These are phyloP conservation scores for Halcyon senegalensis DNA, from an alignment of 2,113 vertebrate genomes.

Conservation along the genomic window DNA sequence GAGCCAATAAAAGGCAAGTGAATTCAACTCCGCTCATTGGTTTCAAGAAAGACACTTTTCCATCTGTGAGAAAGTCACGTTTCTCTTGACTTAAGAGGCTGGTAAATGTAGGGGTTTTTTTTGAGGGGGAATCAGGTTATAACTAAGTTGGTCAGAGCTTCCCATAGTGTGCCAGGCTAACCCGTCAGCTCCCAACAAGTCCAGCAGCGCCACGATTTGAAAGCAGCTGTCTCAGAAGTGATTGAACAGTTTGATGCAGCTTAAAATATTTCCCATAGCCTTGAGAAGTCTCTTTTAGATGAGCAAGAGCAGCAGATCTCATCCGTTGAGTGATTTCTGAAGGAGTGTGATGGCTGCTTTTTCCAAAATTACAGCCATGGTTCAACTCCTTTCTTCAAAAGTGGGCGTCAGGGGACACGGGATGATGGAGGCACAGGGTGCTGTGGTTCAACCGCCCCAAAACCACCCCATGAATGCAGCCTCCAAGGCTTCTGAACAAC, in stretches of 20 bases:
- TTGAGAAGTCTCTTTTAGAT: not conserved
- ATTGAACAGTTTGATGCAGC: not conserved
- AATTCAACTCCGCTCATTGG: not conserved
- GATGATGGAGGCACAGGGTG: not conserved
- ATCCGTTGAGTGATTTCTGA: not conserved
- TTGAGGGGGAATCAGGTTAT: not conserved
- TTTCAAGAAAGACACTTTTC: not conserved
- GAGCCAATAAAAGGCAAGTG: not conserved
- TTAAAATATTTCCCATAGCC: not conserved
- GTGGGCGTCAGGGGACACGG: fast-evolving
- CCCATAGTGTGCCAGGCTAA: not conserved
- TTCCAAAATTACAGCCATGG: not conserved
- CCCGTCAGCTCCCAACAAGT: not conserved
- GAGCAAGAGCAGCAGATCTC: not conserved
- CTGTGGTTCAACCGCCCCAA: not conserved
- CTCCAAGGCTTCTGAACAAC: not conserved
- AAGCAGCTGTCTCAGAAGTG: not conserved
- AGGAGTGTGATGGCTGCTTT: not conserved
- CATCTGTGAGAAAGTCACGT: not conserved
- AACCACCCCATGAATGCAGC: fast-evolving
- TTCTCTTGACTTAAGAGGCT: not conserved
- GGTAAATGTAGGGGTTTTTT: not conserved
- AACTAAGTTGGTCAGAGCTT: not conserved
- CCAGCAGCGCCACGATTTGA: not conserved
- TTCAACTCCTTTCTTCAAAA: not conserved